Percentiles rank a stretch among this genome's conserved stretches.
phyloP scores from a whole-genome alignment of 1,140 invertebrate genomes.

The Drosophila willistoni region DNA sequence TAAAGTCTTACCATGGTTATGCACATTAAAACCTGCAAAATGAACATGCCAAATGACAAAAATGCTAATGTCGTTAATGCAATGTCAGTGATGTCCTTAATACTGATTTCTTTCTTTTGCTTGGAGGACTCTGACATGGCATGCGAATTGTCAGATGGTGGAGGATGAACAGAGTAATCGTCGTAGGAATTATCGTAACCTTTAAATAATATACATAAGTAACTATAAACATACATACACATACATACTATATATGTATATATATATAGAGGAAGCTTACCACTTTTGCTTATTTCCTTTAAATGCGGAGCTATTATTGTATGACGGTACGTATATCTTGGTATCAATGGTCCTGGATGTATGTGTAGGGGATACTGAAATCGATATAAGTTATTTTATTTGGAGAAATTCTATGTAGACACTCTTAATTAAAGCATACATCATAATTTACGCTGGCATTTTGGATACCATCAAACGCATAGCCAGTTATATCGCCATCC shows the following conservation, averaged over 20 bases:
- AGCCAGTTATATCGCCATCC: conserved; percentile 66
- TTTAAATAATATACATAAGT: conserved; percentile 7
- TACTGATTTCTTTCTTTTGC: conserved; percentile 85
- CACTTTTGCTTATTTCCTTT: conserved; percentile 51
- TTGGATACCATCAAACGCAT: conserved; percentile 43
- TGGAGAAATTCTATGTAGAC: no score
- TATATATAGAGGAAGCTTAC: conserved; percentile 19
- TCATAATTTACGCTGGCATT: conserved; percentile 9
- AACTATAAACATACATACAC: no score
- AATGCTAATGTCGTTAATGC: conserved; percentile 91
- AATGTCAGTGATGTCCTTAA: conserved; percentile 90
- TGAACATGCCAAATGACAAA: conserved; percentile 90
- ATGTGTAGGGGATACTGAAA: conserved; percentile 22
- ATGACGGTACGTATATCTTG: conserved; percentile 10
- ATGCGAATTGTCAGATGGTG: conserved; percentile 1
- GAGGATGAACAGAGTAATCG: conserved; percentile 12
- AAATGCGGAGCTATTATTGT: not conserved
- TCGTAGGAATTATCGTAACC: conserved; percentile 42
- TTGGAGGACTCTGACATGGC: conserved; percentile 20
- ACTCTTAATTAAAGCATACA: conserved; percentile 21
- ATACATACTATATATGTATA: no score
- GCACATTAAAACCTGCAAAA: conserved; percentile 90
- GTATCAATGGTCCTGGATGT: not conserved
- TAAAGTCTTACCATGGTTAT: conserved; percentile 85
- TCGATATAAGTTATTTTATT: not conserved